A percentile compares a stretch with the other conserved stretches of the same genome.
phyloP scores from a whole-genome alignment of 1,140 invertebrate species.

The Dendroctonus valens region DNA sequence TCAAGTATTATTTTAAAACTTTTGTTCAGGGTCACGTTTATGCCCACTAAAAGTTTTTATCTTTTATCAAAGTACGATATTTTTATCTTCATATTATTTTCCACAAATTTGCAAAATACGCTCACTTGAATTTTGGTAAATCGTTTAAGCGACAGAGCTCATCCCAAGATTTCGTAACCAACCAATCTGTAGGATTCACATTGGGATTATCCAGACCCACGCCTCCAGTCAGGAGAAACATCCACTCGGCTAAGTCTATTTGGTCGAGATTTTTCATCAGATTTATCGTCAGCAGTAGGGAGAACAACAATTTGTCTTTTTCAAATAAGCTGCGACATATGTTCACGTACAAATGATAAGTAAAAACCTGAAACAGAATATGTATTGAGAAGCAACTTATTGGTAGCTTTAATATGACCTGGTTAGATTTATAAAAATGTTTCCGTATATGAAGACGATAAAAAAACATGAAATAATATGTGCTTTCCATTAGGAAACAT shows the following conservation, averaged over 20 bases:
- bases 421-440: too few relatives aligned
- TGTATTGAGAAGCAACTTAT: not conserved
- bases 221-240: slow-evolving; percentile 87
- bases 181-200: slow-evolving; percentile 70
- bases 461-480: too few relatives aligned
- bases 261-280: slow-evolving; percentile 69
- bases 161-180: slow-evolving; percentile 78
- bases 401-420: too few relatives aligned
- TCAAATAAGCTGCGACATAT: slow-evolving; percentile 94
- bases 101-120: not conserved
- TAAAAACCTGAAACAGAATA: slow-evolving; percentile 58
- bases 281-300: slow-evolving; percentile 80
- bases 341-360: slow-evolving; percentile 87
- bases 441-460: too few relatives aligned
- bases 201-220: slow-evolving; percentile 76
- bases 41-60: too few relatives aligned
- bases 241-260: slow-evolving; percentile 74
- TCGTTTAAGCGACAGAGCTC: slow-evolving; percentile 72
- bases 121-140: slow-evolving; percentile 59
- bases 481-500: too few relatives aligned
- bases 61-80: too few relatives aligned
- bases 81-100: too few relatives aligned
- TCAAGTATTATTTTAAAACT: too few relatives aligned
- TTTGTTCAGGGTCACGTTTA: not conserved
- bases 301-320: slow-evolving; percentile 89